Conservation (phyloP, 2,113 vertebrate genomes). For the Motacilla alba region DNA sequence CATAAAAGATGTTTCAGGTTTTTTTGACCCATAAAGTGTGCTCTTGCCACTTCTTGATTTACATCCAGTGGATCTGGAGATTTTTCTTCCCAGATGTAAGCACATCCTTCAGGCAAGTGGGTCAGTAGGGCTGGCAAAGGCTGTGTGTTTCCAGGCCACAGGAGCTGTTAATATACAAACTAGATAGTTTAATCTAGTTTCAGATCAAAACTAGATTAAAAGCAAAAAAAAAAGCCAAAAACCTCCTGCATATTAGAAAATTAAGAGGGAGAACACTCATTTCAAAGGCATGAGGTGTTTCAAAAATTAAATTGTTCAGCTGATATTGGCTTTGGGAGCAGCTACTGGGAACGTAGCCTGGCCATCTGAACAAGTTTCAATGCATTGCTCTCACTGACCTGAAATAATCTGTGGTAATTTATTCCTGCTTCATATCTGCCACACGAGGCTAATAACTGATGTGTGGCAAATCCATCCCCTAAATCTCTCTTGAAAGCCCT, state of each 20-base stretch:
- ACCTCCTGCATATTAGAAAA: neutral
- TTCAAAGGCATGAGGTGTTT: neutral
- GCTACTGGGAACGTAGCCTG: neutral
- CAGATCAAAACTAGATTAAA: neutral
- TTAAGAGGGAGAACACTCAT: neutral
- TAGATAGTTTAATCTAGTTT: neutral
- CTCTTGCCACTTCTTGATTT: neutral
- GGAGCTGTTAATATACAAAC: neutral
- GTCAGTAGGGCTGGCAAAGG: neutral
- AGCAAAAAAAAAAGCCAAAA: neutral
- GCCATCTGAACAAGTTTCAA: neutral
- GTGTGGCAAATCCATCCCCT: neutral
- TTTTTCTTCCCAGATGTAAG: neutral
- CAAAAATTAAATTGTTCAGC: neutral
- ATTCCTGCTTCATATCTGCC: neutral
- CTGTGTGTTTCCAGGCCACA: neutral
- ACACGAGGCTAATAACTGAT: neutral
- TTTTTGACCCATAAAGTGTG: neutral
- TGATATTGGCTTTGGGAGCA: neutral
- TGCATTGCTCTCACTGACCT: neutral
- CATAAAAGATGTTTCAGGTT: neutral
- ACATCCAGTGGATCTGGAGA: neutral
- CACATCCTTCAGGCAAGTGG: neutral
- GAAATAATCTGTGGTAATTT: neutral
- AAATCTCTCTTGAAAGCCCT: neutral